phyloP scores from a whole-genome alignment of 2,888 invertebrate genomes.

The Diaprepes abbreviatus region DNA sequence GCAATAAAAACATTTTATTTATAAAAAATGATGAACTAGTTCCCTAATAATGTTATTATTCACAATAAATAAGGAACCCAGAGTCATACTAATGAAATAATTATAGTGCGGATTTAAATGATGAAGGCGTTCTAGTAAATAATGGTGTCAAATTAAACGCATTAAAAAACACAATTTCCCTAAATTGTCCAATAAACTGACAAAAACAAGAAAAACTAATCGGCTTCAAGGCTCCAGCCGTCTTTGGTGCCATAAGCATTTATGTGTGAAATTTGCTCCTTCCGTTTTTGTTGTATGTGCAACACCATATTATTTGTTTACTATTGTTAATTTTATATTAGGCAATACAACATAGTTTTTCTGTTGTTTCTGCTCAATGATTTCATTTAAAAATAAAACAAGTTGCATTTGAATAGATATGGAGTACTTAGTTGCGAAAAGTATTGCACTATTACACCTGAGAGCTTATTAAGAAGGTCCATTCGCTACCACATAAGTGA shows the following conservation, averaged over 20 bases:
- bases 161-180: slow-evolving; percentile 49
- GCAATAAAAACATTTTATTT: too few relatives aligned
- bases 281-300: slow-evolving; percentile 29
- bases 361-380: too few relatives aligned
- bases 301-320: slow-evolving; percentile 12
- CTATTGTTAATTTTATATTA: neutral
- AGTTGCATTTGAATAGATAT: too few relatives aligned
- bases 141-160: slow-evolving; percentile 45
- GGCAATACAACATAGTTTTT: neutral
- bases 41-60: neutral
- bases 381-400: too few relatives aligned
- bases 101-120: slow-evolving; percentile 11
- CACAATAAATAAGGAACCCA: neutral
- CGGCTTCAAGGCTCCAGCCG: slow-evolving; percentile 20
- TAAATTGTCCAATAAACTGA: slow-evolving; percentile 45
- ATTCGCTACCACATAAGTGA: too few relatives aligned
- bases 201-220: slow-evolving; percentile 39
- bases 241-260: slow-evolving; percentile 29
- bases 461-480: too few relatives aligned
- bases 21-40: too few relatives aligned
- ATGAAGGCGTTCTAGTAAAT: slow-evolving; percentile 17
- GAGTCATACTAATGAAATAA: slow-evolving; percentile 18
- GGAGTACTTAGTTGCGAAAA: too few relatives aligned
- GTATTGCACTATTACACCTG: too few relatives aligned
- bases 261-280: slow-evolving; percentile 38